phyloP scores from a whole-genome alignment of 2,113 vertebrate genomes.

The Callithrix jacchus region DNA sequence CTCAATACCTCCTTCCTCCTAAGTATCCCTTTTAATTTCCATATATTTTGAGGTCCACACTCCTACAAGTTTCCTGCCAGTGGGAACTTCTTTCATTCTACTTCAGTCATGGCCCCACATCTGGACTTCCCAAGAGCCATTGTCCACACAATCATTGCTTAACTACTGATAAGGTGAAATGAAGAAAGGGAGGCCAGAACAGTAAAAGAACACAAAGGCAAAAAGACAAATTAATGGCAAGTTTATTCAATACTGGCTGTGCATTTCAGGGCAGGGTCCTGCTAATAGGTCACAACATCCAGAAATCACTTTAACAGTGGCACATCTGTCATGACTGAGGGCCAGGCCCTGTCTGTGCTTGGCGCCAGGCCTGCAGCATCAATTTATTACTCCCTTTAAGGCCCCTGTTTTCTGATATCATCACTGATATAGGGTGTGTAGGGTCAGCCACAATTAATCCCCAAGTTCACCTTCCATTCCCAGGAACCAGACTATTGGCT shows the following conservation, averaged over 20 bases:
- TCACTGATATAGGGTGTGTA: not conserved
- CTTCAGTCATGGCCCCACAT: not conserved
- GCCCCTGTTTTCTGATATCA: slow-evolving; percentile 49
- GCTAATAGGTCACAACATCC: slow-evolving; percentile 56
- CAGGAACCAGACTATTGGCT: slow-evolving; percentile 19
- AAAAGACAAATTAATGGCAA: slow-evolving; percentile 49
- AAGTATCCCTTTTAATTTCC: not conserved
- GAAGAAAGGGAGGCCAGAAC: not conserved
- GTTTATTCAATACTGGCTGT: slow-evolving; percentile 40
- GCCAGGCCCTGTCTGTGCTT: slow-evolving; percentile 74
- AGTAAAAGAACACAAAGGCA: slow-evolving; percentile 25
- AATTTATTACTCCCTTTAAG: slow-evolving; percentile 61
- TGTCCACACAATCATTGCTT: not conserved
- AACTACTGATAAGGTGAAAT: not conserved
- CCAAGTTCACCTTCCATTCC: slow-evolving; percentile 39
- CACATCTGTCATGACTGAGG: slow-evolving; percentile 47
- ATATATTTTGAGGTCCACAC: not conserved
- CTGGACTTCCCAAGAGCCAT: too few relatives aligned
- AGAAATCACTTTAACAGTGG: slow-evolving; percentile 76
- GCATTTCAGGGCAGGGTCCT: slow-evolving; percentile 9
- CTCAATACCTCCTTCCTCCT: not conserved
- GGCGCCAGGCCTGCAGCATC: slow-evolving; percentile 69
- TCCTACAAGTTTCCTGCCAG: not conserved
- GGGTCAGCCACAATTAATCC: slow-evolving; percentile 55
- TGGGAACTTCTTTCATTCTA: not conserved